Percentiles rank a stretch among this genome's conserved stretches.
Evolutionary conservation across 2,888 invertebrate genomes (phyloP).

Genomic region (Dolichomitus sp.): DNA sequence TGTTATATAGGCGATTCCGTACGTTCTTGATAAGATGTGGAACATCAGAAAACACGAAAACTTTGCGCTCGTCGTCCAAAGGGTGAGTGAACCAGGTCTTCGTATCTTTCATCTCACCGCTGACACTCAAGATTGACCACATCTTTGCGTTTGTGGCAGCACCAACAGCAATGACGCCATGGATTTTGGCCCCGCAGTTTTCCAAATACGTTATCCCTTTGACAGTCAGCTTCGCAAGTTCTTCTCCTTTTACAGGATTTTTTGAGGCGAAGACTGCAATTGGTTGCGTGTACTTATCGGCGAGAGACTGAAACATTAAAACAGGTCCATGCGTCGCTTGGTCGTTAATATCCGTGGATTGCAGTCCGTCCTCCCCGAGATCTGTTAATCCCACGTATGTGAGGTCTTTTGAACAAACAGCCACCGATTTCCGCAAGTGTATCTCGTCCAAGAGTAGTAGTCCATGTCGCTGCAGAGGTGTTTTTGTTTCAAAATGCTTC

Average conservation of each 20-base stretch:
- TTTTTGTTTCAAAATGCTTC: conserved; percentile 29
- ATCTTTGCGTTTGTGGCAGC: conserved; percentile 5
- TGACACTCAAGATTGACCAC: neutral
- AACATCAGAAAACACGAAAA: conserved; percentile 5
- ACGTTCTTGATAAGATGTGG: conserved; percentile 5
- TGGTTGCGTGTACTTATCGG: conserved; percentile 66
- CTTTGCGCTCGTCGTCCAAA: conserved; percentile 16
- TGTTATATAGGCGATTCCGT: conserved; percentile 1
- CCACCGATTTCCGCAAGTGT: conserved; percentile 61
- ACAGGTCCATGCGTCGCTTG: conserved; percentile 63
- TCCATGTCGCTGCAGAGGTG: conserved; percentile 54
- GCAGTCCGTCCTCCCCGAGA: conserved; percentile 64
- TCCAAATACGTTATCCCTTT: conserved; percentile 17
- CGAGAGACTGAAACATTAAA: conserved; percentile 68
- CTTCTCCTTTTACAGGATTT: conserved; percentile 58
- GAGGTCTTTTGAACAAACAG: conserved; percentile 57
- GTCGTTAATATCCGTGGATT: conserved; percentile 51
- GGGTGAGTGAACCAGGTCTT: conserved; percentile 11
- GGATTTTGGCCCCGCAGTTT: conserved; percentile 48
- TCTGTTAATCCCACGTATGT: conserved; percentile 67
- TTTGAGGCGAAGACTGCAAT: conserved; percentile 68
- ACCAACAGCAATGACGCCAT: conserved; percentile 30
- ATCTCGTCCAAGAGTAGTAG: conserved; percentile 69
- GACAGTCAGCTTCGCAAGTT: conserved; percentile 62
- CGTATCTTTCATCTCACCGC: neutral